phyloP scores from a whole-genome alignment of 2,797 vertebrate species.

The Coilia nasus region DNA sequence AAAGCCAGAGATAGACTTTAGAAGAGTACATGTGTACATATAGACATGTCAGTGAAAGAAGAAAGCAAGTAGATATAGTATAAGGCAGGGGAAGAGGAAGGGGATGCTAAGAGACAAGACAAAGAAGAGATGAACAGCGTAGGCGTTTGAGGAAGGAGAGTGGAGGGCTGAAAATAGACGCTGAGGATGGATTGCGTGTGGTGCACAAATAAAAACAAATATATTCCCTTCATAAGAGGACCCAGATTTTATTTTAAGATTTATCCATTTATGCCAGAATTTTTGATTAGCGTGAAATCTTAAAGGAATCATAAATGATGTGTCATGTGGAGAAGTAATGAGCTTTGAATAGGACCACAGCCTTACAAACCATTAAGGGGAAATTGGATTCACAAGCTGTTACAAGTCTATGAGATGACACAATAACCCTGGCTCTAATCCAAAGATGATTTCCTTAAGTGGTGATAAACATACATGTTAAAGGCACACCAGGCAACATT shows the following conservation, averaged over 20 bases:
- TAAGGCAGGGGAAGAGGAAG: background rate
- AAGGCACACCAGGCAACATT: too few relatives aligned
- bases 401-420: background rate
- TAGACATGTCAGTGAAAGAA: background rate
- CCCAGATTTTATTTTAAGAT: constrained; percentile 14
- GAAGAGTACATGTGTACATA: background rate
- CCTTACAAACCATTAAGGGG: background rate
- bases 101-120: background rate
- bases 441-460: background rate
- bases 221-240: background rate
- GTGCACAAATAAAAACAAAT: background rate
- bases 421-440: background rate
- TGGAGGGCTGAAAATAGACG: background rate
- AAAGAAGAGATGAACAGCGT: background rate
- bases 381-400: background rate
- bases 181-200: constrained; percentile 3
- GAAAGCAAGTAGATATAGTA: background rate
- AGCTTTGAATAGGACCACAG: background rate
- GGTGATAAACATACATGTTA: background rate
- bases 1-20: background rate
- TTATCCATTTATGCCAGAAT: background rate
- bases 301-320: constrained; percentile 1
- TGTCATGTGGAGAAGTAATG: background rate
- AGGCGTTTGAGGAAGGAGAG: background rate
- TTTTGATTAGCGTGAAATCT: background rate